Conservation (phyloP, 1,140 invertebrate genomes). For the Metaphire vulgaris region DNA sequence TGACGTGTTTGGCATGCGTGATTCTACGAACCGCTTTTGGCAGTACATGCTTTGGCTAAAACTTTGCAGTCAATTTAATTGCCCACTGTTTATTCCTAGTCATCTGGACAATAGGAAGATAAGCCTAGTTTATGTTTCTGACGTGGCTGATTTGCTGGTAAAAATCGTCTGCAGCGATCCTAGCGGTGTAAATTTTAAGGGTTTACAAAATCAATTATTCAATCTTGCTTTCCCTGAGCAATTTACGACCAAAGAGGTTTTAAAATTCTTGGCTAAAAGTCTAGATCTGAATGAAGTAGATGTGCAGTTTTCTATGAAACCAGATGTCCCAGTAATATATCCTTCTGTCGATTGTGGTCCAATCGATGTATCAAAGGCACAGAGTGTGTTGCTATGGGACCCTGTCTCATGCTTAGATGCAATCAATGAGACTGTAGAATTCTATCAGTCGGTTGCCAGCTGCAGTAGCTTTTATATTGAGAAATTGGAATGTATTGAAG, state of each 20-base stretch:
- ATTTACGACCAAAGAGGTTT: slow-evolving; percentile 38
- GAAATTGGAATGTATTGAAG: slow-evolving; percentile 1
- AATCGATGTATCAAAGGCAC: slow-evolving; percentile 48
- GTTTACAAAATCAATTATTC: slow-evolving; percentile 45
- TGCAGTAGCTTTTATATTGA: background rate
- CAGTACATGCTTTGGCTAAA: slow-evolving; percentile 54
- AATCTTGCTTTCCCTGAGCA: slow-evolving; percentile 50
- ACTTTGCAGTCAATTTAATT: slow-evolving; percentile 37
- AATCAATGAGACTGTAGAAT: slow-evolving; percentile 44
- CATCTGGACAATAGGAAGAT: slow-evolving; percentile 40
- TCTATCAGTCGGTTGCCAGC: slow-evolving; percentile 44
- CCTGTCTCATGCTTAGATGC: slow-evolving; percentile 45
- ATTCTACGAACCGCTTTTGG: slow-evolving; percentile 55
- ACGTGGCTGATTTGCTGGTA: slow-evolving; percentile 49
- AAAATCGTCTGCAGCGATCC: slow-evolving; percentile 31
- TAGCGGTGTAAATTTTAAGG: slow-evolving; percentile 11
- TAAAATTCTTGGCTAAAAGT: slow-evolving; percentile 38
- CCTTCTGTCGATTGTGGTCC: slow-evolving; percentile 52
- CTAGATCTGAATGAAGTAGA: slow-evolving; percentile 34
- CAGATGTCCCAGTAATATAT: slow-evolving; percentile 42
- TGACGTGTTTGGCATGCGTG: slow-evolving; percentile 54
- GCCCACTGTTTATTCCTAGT: slow-evolving; percentile 44
- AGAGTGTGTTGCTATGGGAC: slow-evolving; percentile 43
- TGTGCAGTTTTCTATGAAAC: slow-evolving; percentile 31
- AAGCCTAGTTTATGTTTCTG: slow-evolving; percentile 53